These are phyloP conservation scores for Lydus trimaculatus DNA, from an alignment of 2,888 invertebrate species.

Conservation along the genomic window DNA sequence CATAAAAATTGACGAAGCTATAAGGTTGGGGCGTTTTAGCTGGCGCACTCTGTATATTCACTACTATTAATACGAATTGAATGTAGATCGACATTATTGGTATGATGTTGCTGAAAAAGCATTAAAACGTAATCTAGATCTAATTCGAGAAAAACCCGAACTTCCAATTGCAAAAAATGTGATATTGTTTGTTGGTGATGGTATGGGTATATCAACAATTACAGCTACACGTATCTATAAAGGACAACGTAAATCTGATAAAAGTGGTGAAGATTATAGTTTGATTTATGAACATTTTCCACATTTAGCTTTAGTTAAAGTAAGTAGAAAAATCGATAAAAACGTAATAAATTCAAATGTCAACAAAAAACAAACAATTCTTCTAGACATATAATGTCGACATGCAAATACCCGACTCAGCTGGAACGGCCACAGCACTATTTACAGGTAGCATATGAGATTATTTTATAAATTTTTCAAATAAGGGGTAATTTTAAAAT, in stretches of 20 bases:
- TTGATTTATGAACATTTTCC: slow-evolving; percentile 81
- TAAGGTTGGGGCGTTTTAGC: too few relatives aligned
- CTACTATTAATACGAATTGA: not conserved
- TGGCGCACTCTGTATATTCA: too few relatives aligned
- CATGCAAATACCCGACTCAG: slow-evolving; percentile 86
- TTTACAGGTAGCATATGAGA: slow-evolving; percentile 63
- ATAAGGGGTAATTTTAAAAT: too few relatives aligned
- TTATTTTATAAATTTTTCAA: not conserved
- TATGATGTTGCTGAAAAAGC: slow-evolving; percentile 55
- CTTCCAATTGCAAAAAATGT: slow-evolving; percentile 73
- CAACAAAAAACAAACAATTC: slow-evolving; percentile 2
- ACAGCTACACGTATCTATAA: slow-evolving; percentile 80
- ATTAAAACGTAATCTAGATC: slow-evolving; percentile 66
- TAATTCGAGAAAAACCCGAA: slow-evolving; percentile 66
- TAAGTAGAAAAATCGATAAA: slow-evolving; percentile 50
- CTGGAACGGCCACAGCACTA: slow-evolving; percentile 82
- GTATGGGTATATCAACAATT: slow-evolving; percentile 85
- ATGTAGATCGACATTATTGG: slow-evolving; percentile 59
- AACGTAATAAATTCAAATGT: not conserved
- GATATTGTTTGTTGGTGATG: slow-evolving; percentile 84
- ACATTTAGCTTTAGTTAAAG: slow-evolving; percentile 79
- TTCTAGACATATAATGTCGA: slow-evolving; percentile 82
- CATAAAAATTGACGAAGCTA: too few relatives aligned
- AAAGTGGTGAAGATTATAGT: slow-evolving; percentile 44
- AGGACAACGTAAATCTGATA: slow-evolving; percentile 71